Evolutionary conservation across 2,888 invertebrate species (phyloP), one percentile per base, ranked within the genome.

Genomic region (Lingula anatina): DNA sequence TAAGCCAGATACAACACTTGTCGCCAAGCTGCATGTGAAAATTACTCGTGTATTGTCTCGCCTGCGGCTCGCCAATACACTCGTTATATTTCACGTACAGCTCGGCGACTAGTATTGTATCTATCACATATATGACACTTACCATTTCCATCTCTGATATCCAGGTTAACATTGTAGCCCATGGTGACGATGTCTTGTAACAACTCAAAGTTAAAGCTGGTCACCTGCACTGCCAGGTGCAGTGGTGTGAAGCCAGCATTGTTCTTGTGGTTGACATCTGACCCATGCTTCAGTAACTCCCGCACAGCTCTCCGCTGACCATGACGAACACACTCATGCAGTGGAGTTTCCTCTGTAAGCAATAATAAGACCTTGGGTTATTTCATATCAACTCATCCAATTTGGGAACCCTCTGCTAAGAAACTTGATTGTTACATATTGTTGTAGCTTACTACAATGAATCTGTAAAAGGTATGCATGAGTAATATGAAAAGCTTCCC

Each of bases 301-400:
- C 43, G 41, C 2, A 74, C 62, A 55, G 70, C 70, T 21, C 62
- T 57, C 21, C 61, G 51, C 65, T 72, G 61, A 23, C 65, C 64
- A 44, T 66, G 61, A n/a, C 59, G 59, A 4, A 74, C 68, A 59
- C 72, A 69, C 47, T 70, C 69, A 55, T 74, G 74, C 9, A 74
- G 60, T 1, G 74, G 70, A 1, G 74, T 74, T 28, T 71, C 68
- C 36, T 62, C 68, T 71, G 43, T 5, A 55, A 49, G 28, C 31
- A 25, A 43, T 21, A 43, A 36, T 36, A 18, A 4, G 12, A 41
- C n/a, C n/a, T n/a, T n/a, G n/a, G n/a, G n/a, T n/a, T n/a, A n/a
- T n/a, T n/a, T n/a, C n/a, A n/a, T n/a, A n/a, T n/a, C n/a, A n/a
- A n/a, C n/a, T n/a, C n/a, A n/a, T n/a, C n/a, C n/a, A n/a, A n/a